Percentiles rank a stretch among this genome's conserved stretches.
phyloP scores from a whole-genome alignment of 2,113 vertebrate species.

The Vidua chalybeata region DNA sequence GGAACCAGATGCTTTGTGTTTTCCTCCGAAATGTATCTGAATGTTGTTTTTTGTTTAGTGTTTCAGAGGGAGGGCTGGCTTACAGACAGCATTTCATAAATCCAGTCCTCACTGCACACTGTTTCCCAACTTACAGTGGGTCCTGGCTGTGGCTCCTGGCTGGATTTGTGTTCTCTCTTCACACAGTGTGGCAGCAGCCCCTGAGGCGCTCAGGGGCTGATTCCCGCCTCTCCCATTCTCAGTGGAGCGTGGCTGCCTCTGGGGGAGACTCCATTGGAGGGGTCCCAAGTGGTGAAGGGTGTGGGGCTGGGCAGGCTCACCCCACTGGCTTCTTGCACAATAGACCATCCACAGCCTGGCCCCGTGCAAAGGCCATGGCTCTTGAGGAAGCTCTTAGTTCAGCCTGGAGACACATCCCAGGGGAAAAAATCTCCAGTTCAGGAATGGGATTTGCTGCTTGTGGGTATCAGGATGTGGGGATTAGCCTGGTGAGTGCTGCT shows the following conservation, averaged over 20 bases:
- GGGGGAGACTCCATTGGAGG: not conserved
- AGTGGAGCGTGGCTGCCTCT: rapidly evolving
- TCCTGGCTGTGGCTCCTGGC: constrained; percentile 59
- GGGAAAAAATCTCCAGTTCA: not conserved
- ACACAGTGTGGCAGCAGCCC: not conserved
- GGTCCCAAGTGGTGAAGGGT: not conserved
- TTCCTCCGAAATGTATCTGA: constrained; percentile 70
- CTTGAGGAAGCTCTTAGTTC: not conserved
- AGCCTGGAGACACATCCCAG: not conserved
- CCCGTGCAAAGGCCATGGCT: rapidly evolving
- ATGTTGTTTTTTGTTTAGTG: constrained; percentile 76
- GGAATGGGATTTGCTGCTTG: not conserved
- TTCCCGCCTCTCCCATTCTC: not conserved
- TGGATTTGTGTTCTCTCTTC: constrained; percentile 43
- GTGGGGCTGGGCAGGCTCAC: not conserved
- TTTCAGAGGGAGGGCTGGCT: constrained; percentile 71
- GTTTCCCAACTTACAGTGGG: constrained; percentile 59
- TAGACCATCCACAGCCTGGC: not conserved
- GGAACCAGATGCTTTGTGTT: constrained; percentile 80
- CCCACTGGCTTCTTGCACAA: not conserved
- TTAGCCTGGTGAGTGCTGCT: not conserved
- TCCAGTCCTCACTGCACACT: constrained; percentile 29
- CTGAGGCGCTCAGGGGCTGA: rapidly evolving
- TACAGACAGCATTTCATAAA: constrained; percentile 62
- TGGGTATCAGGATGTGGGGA: not conserved